Base-by-base conservation (phyloP, 2,888 invertebrate genomes). In the Drosophila tripunctata region DNA sequence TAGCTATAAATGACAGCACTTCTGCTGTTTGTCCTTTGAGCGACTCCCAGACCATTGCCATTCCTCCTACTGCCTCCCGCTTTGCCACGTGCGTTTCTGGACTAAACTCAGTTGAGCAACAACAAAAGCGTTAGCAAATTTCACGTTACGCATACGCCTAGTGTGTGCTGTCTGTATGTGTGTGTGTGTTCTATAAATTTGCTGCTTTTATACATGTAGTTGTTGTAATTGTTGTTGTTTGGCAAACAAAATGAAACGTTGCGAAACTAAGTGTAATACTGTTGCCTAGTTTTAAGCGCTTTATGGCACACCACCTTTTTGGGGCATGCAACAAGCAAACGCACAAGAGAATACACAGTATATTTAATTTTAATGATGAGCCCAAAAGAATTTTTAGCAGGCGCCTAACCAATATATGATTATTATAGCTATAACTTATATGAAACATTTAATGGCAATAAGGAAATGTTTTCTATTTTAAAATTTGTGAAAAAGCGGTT, bases 281-380 rank as follows among this genome's bases (percentile, higher is more conserved):
- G 63, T 75, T 80, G 81, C 81, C 84, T 81, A 81, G 63, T 81
- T 81, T 75, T 69, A 81, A 84, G 84, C 82, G 82, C 68, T 78
- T 78, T 64, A 58, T 41, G 56, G 43, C 22, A 3, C 41, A 33
- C 15, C 50, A 17, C 52, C n/a, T 27, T 27, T 57, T 48, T 47
- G 45, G 15, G 21, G 24, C 48, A 51, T 21, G 27, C 27, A 19
- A 41, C 7, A 14, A n/a, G n/a, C n/a, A n/a, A n/a, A 8, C 19
- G 15, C 7, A 21, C 5, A 43, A 38, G 6, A 27, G 14, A 27
- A 27, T 27, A 27, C 10, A n/a, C 27, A 10, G 10, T 27, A 17
- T 7, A 47, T 27, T 19, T 14, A 12, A 48, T 43, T 47, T 44
- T 43, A 30, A 52, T 33, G 35, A 15, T 22, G 30, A 22, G 17